Percentiles rank a stretch among this genome's conserved stretches.
phyloP scores from a whole-genome alignment of 2,888 invertebrate genomes.

The Altica lythri region DNA sequence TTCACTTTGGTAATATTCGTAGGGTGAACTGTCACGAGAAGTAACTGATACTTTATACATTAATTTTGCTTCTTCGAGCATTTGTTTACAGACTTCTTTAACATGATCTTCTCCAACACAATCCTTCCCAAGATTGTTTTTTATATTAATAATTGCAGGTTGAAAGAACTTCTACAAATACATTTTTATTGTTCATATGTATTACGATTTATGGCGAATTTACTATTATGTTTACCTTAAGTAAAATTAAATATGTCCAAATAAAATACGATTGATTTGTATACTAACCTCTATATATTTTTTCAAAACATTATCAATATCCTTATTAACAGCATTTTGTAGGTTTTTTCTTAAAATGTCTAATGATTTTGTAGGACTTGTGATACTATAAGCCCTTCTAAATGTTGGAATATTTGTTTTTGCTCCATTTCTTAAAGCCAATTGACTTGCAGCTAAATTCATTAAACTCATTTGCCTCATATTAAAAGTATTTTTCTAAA shows the following conservation, averaged over 20 bases:
- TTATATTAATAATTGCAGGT: constrained; percentile 78
- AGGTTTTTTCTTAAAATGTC: constrained; percentile 76
- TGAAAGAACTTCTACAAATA: constrained; percentile 72
- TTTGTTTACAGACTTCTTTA: constrained; percentile 74
- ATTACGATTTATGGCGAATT: neutral
- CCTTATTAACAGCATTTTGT: constrained; percentile 77
- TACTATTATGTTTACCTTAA: neutral
- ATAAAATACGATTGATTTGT: no score
- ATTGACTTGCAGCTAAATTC: constrained; percentile 68
- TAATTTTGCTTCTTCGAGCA: constrained; percentile 78
- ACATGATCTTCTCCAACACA: constrained; percentile 78
- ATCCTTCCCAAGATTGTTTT: constrained; percentile 73
- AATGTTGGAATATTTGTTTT: constrained; percentile 48
- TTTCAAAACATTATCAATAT: constrained; percentile 76
- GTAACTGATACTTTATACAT: constrained; percentile 65
- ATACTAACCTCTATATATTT: constrained; percentile 73
- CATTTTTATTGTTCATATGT: neutral
- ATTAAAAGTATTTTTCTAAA: constrained; percentile 64
- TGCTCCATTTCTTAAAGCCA: constrained; percentile 64
- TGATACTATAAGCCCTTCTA: constrained; percentile 58
- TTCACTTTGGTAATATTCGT: constrained; percentile 63
- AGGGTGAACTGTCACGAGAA: constrained; percentile 59
- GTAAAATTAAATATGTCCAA: neutral
- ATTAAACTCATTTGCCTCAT: constrained; percentile 74
- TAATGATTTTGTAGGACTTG: constrained; percentile 62